A percentile compares a stretch with the other conserved stretches of the same genome.
These are phyloP conservation scores for Oncorhynchus mykiss DNA, from an alignment of 2,113 vertebrate species.

Conservation along the genomic window DNA sequence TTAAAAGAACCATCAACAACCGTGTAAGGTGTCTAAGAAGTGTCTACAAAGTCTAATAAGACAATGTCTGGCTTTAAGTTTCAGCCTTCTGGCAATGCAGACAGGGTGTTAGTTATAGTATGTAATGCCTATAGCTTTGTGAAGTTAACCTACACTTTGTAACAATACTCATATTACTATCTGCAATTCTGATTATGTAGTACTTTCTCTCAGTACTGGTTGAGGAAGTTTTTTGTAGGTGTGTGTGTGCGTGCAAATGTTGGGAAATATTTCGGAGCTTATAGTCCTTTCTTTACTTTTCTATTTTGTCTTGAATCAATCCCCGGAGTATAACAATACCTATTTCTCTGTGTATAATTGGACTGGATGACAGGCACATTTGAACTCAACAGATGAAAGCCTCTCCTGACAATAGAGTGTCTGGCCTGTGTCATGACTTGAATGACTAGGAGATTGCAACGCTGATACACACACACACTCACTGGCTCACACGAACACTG, in stretches of 20 bases:
- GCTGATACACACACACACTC: conserved; percentile 17
- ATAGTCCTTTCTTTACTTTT: conserved; percentile 69
- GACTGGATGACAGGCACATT: conserved; percentile 79
- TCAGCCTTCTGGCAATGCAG: too few relatives aligned
- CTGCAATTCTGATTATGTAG: conserved; percentile 75
- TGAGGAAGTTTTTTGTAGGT: conserved; percentile 16
- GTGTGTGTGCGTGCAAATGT: conserved; percentile 63
- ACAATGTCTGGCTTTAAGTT: too few relatives aligned
- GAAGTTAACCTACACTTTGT: conserved; percentile 71
- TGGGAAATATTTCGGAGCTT: conserved; percentile 67
- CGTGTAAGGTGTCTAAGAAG: neutral
- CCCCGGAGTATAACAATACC: conserved; percentile 77
- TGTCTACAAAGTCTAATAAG: too few relatives aligned
- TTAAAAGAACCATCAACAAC: conserved; percentile 51
- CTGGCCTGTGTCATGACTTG: conserved; percentile 80
- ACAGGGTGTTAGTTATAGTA: too few relatives aligned
- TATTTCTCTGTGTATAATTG: conserved; percentile 82
- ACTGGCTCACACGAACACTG: neutral
- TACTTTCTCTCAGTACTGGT: too few relatives aligned
- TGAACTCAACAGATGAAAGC: conserved; percentile 78
- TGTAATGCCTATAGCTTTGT: too few relatives aligned
- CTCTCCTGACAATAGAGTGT: conserved; percentile 77
- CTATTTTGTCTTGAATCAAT: conserved; percentile 80
- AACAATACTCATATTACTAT: conserved; percentile 81
- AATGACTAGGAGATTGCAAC: conserved; percentile 72